phyloP scores from a whole-genome alignment of 2,797 vertebrate genomes.

The Lophotriccus pileatus region DNA sequence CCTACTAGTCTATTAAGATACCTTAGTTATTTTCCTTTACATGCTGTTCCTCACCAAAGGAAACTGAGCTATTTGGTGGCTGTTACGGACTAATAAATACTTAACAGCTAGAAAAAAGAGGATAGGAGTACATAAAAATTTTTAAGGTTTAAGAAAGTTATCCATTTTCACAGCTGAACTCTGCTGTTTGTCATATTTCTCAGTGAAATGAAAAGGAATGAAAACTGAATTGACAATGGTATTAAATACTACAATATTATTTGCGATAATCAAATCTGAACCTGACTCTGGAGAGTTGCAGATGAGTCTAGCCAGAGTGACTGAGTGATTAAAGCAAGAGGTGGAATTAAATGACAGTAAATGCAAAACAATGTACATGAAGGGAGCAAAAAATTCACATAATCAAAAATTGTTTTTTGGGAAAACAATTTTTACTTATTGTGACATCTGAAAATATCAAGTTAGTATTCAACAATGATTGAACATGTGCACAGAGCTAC shows the following conservation, averaged over 20 bases:
- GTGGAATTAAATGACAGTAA: not conserved
- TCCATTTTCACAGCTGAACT: not conserved
- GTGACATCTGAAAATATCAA: not conserved
- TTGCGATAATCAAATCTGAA: not conserved
- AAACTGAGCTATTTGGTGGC: not conserved
- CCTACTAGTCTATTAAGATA: not conserved
- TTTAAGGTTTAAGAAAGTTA: not conserved
- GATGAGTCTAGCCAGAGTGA: not conserved
- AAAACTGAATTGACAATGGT: not conserved
- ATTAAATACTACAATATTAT: not conserved
- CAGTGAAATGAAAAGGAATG: not conserved
- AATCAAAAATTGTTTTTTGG: not conserved
- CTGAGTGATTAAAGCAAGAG: not conserved
- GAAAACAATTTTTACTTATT: not conserved
- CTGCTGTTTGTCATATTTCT: not conserved
- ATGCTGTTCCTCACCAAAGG: not conserved
- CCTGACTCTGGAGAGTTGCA: not conserved
- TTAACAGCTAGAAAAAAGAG: not conserved
- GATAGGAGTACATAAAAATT: not conserved
- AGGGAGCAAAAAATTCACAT: not conserved
- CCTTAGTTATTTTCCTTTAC: not conserved
- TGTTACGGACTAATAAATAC: not conserved
- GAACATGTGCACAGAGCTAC: fast-evolving
- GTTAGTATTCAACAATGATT: not conserved
- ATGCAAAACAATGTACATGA: not conserved